Base-by-base conservation (phyloP, 2,888 invertebrate species). In the Sarcophaga subvicina region DNA sequence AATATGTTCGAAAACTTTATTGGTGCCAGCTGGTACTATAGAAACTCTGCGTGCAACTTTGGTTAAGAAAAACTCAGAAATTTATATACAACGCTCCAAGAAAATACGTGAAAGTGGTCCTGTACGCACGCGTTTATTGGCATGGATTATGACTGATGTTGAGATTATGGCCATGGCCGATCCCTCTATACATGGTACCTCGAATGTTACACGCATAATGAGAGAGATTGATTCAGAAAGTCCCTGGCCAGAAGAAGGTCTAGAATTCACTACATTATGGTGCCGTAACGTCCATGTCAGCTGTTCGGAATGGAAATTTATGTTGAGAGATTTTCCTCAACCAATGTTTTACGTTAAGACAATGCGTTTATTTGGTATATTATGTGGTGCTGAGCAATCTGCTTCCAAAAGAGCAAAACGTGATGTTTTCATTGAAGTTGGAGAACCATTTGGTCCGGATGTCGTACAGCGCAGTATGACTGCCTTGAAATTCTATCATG, bases 401-500 rank as follows among this genome's bases (percentile, higher is more conserved):
- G 96, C 98, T 0, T 97, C 96, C 0, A 94, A 95, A 66, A 93
- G 97, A 0, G 93, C 94, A 0, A 93, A 92, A 81, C 92, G 94
- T 2, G 93, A 94, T 85, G 93, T 93, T 6, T 87, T 89, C 88
- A 96, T 96, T 4, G 97, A 98, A 78, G 94, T 95, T 63, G 98
- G 98, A 0, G 95, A 95, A 20, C 98, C 99, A 0, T 99, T 98
- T 95, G 96, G 96, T 25, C 94, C 95, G 20, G 95, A 96, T 88
- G 95, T 95, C n/a, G 95, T 99, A 14, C 97, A 98, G 92, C 95
- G 99, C 80, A 96, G 97, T 89, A 98, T 99, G 97, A 97, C 98
- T 73, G 96, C 99, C 0, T 94, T 99, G 64, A 99, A 99, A 94
- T 99, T 98, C 94, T 99, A 98, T 94, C 98, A 99, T 94, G 99